These are phyloP conservation scores for Cynocephalus volans DNA, from an alignment of 2,113 vertebrate species.

Conservation along the genomic window DNA sequence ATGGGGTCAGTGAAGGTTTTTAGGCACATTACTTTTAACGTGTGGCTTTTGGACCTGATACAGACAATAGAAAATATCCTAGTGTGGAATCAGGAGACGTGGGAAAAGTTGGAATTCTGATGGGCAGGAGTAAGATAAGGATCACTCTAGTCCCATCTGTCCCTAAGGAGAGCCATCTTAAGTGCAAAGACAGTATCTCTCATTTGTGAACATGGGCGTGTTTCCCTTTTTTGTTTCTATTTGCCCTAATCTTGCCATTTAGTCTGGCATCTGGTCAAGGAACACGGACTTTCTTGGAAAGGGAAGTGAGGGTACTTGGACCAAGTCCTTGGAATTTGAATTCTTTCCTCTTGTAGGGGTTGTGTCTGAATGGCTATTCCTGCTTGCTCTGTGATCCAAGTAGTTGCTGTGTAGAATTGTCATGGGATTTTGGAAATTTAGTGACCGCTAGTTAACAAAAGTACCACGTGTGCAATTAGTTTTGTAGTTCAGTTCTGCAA, in stretches of 20 bases:
- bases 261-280: background rate
- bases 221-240: constrained; percentile 3
- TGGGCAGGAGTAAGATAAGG: background rate
- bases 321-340: background rate
- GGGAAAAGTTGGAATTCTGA: background rate
- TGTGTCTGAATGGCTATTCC: background rate
- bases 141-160: background rate
- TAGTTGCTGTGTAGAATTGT: background rate
- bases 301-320: background rate
- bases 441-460: background rate
- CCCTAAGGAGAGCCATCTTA: background rate
- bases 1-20: background rate
- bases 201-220: background rate
- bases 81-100: background rate
- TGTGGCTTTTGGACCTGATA: background rate
- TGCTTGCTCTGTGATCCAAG: background rate
- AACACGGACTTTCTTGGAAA: background rate
- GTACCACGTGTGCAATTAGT: background rate
- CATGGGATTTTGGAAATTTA: constrained; percentile 9
- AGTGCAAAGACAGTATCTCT: background rate
- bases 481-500: background rate
- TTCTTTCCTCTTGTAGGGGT: background rate
- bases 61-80: background rate
- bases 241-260: background rate
- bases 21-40: background rate